Conservation (phyloP, 2,797 vertebrate genomes). For the Gymnopithys bicolor region DNA sequence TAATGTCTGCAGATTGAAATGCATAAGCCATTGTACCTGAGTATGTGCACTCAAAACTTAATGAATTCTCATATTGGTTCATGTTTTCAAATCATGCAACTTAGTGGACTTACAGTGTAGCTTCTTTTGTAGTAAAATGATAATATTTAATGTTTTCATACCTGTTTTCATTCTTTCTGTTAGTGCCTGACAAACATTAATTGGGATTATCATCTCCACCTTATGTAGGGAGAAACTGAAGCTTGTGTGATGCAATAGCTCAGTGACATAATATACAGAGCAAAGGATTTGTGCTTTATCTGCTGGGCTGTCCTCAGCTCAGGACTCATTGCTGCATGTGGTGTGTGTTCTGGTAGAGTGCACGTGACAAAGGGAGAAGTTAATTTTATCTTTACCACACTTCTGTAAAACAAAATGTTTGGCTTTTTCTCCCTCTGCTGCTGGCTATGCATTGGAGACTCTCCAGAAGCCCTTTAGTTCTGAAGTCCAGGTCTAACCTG, state of each 20-base stretch:
- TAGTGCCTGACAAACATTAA: background rate
- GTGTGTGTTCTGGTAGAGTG: background rate
- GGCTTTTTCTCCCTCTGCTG: background rate
- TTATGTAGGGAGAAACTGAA: background rate
- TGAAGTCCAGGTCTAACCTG: background rate
- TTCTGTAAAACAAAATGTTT: background rate
- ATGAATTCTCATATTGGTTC: background rate
- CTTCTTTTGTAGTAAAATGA: background rate
- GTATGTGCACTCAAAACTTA: background rate
- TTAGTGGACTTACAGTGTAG: background rate
- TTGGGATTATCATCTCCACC: background rate
- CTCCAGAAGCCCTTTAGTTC: background rate
- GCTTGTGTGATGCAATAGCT: background rate
- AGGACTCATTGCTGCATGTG: rapidly evolving
- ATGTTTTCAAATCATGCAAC: background rate
- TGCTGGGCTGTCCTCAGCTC: background rate
- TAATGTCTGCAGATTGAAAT: background rate
- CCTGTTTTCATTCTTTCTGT: background rate
- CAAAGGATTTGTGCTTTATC: background rate
- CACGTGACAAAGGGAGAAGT: background rate
- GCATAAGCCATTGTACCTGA: background rate
- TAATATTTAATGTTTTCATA: background rate
- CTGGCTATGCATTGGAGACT: background rate
- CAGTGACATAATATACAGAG: background rate
- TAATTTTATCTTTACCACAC: background rate